Evolutionary conservation across 1,140 invertebrate genomes (phyloP), one percentile per base, ranked within the genome.

Genomic region (Lepidotrigona ventralis): DNA sequence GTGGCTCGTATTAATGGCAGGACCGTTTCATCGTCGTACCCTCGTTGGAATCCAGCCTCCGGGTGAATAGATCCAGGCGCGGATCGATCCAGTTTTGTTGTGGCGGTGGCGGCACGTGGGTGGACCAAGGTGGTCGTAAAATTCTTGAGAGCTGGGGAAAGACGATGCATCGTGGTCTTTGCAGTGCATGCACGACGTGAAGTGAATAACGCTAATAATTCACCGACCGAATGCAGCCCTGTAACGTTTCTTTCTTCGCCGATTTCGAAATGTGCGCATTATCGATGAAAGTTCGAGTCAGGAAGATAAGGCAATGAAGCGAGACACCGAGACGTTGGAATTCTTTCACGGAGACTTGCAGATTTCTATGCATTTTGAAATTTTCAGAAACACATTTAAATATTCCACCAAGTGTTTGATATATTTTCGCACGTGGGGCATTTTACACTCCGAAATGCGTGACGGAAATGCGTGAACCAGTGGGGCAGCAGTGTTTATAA

Each of bases 201-300:
- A 68, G 53, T 66, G 33, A 75, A 81, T 75, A 81, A 81, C 68
- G 63, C 29, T 4, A 56, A 81, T 80, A 80, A 72, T 46, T 80
- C 58, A 51, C 2, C 12, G 39, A 60, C 46, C 23, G 51, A 51
- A 71, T 71, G 60, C 39, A 23, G 21, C 33, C 64, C 56, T 29
- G 17, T 60, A 33, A 33, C 79, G 54, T 73, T 54, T 71, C 39
- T 63, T 6, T 9, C 26, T 29, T 3, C 39, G 63, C 26, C 6
- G 26, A 70, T 46, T 29, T 29, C 26, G 6, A 8, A 9, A 33
- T 11, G 21, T 9, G 17, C 2, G 23, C 23, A 60, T 54, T 60
- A 39, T 75, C 14, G 56, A 75, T 33, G 33, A 26, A n/a, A n/a
- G 46, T 75, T 63, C n/a, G 19, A 46, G 17, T 4, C 23, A 23